A percentile compares a stretch with the other conserved stretches of the same genome.
These are phyloP conservation scores for Troides helena DNA, from an alignment of 2,888 invertebrate genomes.

Conservation along the genomic window DNA sequence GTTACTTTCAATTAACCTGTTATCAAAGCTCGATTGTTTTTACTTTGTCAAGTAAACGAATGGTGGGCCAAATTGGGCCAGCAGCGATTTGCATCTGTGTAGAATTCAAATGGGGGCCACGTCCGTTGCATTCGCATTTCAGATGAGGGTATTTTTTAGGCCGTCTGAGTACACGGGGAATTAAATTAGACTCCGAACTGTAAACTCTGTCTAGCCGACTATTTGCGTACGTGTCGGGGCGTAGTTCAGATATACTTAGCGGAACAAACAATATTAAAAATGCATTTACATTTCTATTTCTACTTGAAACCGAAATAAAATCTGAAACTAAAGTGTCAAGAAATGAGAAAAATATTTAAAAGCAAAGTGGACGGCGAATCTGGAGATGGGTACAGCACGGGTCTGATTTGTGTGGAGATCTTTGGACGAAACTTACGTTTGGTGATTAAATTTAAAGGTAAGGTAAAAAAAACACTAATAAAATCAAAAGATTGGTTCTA, in stretches of 20 bases:
- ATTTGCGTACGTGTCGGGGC: constrained; percentile 52
- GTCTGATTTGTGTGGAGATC: too few relatives aligned
- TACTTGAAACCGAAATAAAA: neutral
- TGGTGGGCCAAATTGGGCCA: constrained; percentile 5
- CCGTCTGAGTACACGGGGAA: constrained; percentile 65
- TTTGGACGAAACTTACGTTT: too few relatives aligned
- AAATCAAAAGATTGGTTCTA: too few relatives aligned
- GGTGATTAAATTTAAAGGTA: too few relatives aligned
- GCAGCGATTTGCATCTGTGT: constrained; percentile 33
- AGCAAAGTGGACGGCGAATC: too few relatives aligned
- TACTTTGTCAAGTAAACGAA: constrained; percentile 10
- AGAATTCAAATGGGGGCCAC: constrained; percentile 66
- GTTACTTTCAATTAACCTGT: constrained; percentile 2
- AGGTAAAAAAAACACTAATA: too few relatives aligned
- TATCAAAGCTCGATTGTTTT: neutral
- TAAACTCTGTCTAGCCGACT: constrained; percentile 48
- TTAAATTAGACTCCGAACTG: constrained; percentile 64
- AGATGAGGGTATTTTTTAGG: constrained; percentile 75
- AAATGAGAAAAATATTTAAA: neutral
- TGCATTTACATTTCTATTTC: neutral
- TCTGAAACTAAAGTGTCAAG: neutral
- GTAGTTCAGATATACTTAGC: constrained; percentile 31
- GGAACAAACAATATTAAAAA: constrained; percentile 19
- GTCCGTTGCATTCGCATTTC: constrained; percentile 71
- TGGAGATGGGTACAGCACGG: too few relatives aligned